A percentile compares a stretch with the other conserved stretches of the same genome.
These are phyloP conservation scores for Sitta europaea DNA, from an alignment of 2,113 vertebrate species.

Conservation along the genomic window DNA sequence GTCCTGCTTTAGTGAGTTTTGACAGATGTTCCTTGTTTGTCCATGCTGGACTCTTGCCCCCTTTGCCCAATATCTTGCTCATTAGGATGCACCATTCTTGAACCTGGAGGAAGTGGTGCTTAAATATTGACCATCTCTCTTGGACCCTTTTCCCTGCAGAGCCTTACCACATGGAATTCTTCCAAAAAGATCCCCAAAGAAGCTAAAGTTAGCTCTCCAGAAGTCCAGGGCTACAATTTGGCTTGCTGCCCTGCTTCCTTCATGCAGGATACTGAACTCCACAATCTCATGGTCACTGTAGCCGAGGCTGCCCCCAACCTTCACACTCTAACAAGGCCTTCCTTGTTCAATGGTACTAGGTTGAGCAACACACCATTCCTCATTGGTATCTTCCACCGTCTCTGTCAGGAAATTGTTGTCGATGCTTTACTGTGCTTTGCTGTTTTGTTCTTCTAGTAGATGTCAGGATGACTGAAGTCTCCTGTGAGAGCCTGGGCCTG, in stretches of 20 bases:
- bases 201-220: background rate
- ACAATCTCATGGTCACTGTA: background rate
- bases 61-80: background rate
- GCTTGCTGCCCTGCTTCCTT: background rate
- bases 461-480: background rate
- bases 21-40: background rate
- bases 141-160: background rate
- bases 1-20: background rate
- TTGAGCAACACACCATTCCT: background rate
- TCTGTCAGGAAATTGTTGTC: background rate
- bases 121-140: background rate
- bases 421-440: background rate
- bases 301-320: background rate
- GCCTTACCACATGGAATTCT: fast-evolving
- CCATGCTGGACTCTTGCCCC: background rate
- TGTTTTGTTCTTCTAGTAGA: background rate
- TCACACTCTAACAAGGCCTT: background rate
- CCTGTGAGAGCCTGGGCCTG: background rate
- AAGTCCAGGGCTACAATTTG: background rate
- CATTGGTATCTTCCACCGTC: background rate
- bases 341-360: background rate
- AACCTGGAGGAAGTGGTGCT: background rate
- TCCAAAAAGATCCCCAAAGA: background rate
- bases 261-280: background rate
- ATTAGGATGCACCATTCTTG: background rate